Percentiles rank a stretch among this genome's conserved stretches.
These are phyloP conservation scores for Morpho deidamia DNA, from an alignment of 2,888 invertebrate species.

Conservation along the genomic window DNA sequence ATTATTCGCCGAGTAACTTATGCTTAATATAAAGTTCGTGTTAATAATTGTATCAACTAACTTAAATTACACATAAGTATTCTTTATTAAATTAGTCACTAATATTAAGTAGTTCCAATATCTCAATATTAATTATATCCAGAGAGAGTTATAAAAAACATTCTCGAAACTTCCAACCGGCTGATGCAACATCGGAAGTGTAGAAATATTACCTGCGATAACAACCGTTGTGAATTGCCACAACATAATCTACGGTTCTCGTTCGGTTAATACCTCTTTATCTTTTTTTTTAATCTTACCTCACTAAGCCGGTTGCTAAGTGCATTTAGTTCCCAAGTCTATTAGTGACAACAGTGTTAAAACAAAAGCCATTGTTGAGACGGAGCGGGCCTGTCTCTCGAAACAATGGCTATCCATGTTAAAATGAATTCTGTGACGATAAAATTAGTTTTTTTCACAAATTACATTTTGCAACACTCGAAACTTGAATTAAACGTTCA, in stretches of 20 bases:
- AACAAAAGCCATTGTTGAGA: constrained; percentile 20
- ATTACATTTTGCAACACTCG: constrained; percentile 7
- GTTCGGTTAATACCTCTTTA: constrained; percentile 1
- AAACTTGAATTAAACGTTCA: not conserved
- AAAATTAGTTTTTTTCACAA: constrained; percentile 6
- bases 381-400: constrained; percentile 4
- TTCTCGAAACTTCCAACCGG: constrained; percentile 28
- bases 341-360: constrained; percentile 14
- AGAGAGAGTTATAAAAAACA: too few species aligned
- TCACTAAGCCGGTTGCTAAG: constrained; percentile 20
- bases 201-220: constrained; percentile 4
- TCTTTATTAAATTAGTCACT: too few species aligned
- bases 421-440: constrained; percentile 10
- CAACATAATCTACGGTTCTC: not conserved
- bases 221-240: not conserved
- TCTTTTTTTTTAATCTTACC: constrained; percentile 3
- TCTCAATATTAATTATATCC: too few species aligned
- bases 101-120: too few species aligned
- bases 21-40: too few species aligned
- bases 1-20: too few species aligned
- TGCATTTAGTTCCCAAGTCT: constrained; percentile 20
- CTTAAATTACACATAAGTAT: too few species aligned
- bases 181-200: constrained; percentile 37
- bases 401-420: constrained; percentile 19
- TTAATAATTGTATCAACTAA: too few species aligned